Base-by-base conservation (phyloP, 2,113 vertebrate genomes). In the Motacilla alba region DNA sequence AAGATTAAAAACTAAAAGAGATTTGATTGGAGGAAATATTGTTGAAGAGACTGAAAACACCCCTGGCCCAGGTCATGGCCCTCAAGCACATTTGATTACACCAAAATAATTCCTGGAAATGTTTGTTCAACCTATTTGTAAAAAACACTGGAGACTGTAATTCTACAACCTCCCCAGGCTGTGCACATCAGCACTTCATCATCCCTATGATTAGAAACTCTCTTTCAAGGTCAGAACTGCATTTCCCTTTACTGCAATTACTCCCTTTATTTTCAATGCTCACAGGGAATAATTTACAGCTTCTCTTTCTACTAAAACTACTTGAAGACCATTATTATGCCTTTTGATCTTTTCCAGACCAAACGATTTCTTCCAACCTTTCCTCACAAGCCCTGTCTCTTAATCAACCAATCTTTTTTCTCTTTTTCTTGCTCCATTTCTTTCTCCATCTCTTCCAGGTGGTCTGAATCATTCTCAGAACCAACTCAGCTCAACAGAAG, bases 61-160 rank as follows among this genome's bases (percentile, higher is more conserved):
- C 75, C 59, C 39, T 86, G 76, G 39, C 24, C 43, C 20, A 63
- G 24, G 43, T 89, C 5, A 4, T 1, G 1, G 49, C 11, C 53
- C 41, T 49, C 27, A 31, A 49, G 75, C 22, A 66, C 60, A 75
- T 80, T 90, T 82, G 82, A 87, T 89, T 93, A 68, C 50, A 81
- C 13, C 14, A 47, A 78, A 89, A 63, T 39, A 72, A 80, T 89
- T 96, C 91, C 80, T 81, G 64, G 86, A 95, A 95, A 81, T 81
- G 39, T 95, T 89, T 96, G 59, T 78, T 59, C 52, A 92, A 90
- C 30, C 21, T 83, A 13, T 70, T 94, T 72, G 68, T 87, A 77
- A 83, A 92, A 88, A 95, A 47, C 55, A 78, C 22, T 50, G 22
- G 63, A 77, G 68, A 92, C 0, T 87, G 44, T 49, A 90, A 33